Conservation (phyloP, 2,797 vertebrate genomes). For the Chromobotia macracanthus region DNA sequence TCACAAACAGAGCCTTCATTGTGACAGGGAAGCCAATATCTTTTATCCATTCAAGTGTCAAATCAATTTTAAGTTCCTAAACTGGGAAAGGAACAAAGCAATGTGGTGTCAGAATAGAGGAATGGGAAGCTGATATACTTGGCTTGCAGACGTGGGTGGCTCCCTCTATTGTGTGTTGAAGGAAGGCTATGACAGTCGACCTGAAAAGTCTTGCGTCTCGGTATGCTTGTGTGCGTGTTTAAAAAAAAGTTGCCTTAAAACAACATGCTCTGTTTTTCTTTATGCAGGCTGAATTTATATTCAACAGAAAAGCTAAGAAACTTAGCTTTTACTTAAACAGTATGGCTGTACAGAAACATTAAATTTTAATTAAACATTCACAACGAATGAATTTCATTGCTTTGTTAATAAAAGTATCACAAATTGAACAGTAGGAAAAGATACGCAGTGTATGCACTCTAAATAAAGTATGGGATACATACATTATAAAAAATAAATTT, state of each 20-base stretch:
- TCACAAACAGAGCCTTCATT: constrained; percentile 9
- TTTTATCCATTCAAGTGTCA: constrained; percentile 29
- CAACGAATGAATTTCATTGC: no score
- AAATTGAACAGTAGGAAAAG: no score
- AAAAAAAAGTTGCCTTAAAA: background rate
- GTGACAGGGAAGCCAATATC: constrained; percentile 11
- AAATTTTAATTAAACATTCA: background rate
- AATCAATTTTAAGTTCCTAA: constrained; percentile 37
- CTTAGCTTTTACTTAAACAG: background rate
- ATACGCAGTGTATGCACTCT: no score
- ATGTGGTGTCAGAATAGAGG: constrained; percentile 22
- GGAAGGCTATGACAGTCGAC: background rate
- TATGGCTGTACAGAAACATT: background rate
- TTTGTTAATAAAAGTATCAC: no score
- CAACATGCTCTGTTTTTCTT: background rate
- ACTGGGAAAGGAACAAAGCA: constrained; percentile 25
- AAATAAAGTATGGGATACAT: no score
- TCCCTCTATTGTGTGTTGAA: constrained; percentile 18
- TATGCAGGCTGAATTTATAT: background rate
- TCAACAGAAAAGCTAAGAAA: background rate
- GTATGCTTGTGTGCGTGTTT: background rate
- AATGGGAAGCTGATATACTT: constrained; percentile 28
- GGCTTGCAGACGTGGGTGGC: constrained; percentile 22
- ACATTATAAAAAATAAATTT: no score
- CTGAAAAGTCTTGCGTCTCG: background rate